phyloP scores from a whole-genome alignment of 1,140 invertebrate species.

The Potamilus streckersoni region DNA sequence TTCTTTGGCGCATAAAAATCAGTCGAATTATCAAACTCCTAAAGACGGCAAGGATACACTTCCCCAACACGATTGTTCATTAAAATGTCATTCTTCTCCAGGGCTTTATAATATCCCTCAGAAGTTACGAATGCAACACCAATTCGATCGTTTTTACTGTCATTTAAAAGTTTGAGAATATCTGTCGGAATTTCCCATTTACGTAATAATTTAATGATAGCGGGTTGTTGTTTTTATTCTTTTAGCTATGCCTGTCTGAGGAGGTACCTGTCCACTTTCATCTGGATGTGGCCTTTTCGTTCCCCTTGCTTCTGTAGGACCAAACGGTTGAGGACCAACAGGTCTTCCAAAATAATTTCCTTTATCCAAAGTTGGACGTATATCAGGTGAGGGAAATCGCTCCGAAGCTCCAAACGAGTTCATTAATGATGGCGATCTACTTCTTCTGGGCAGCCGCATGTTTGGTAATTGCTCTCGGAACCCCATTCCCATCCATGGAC shows the following conservation, averaged over 20 bases:
- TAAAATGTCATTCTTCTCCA: slow-evolving; percentile 71
- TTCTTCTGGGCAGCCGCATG: neutral
- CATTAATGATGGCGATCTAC: neutral
- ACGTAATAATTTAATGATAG: slow-evolving; percentile 76
- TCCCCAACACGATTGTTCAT: slow-evolving; percentile 53
- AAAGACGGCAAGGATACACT: slow-evolving; percentile 49
- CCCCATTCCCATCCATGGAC: neutral
- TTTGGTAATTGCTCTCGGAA: neutral
- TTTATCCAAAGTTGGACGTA: too few species aligned
- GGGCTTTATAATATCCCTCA: slow-evolving; percentile 77
- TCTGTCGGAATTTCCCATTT: slow-evolving; percentile 82
- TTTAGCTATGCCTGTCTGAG: too few species aligned
- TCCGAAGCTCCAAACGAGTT: neutral
- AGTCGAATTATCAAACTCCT: too few species aligned
- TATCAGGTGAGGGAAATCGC: too few species aligned
- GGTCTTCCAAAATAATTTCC: neutral
- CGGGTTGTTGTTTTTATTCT: too few species aligned
- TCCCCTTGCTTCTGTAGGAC: slow-evolving; percentile 16
- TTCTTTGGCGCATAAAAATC: too few species aligned
- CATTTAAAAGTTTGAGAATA: slow-evolving; percentile 87
- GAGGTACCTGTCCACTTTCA: too few species aligned
- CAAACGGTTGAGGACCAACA: too few species aligned
- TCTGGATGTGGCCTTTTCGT: slow-evolving; percentile 16
- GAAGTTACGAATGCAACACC: slow-evolving; percentile 81
- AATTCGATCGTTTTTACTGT: slow-evolving; percentile 80